Conservation (phyloP, 2,888 invertebrate genomes). For the Prenolepis imparis region DNA sequence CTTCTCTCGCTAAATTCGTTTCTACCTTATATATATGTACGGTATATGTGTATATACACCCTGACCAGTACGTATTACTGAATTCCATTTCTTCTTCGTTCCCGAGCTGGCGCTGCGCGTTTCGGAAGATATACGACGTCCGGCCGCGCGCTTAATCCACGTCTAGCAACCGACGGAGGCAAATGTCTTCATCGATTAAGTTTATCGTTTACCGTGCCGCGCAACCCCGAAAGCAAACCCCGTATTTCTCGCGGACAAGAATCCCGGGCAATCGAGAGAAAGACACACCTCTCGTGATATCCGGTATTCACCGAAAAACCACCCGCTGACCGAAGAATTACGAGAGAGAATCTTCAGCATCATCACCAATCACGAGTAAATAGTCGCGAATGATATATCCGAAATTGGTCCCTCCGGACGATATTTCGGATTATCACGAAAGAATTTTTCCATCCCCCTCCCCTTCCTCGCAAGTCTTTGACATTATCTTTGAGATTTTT, state of each 20-base stretch:
- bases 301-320: too few species aligned
- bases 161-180: slow-evolving; percentile 37
- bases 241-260: neutral
- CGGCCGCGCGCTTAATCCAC: slow-evolving; percentile 37
- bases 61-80: slow-evolving; percentile 28
- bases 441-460: slow-evolving; percentile 52
- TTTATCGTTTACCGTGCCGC: neutral
- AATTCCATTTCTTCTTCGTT: slow-evolving; percentile 48
- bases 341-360: slow-evolving; percentile 48
- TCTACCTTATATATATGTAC: neutral
- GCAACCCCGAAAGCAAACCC: slow-evolving; percentile 2
- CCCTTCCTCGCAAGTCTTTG: slow-evolving; percentile 65
- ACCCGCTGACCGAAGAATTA: slow-evolving; percentile 69
- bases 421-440: slow-evolving; percentile 79
- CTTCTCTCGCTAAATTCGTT: neutral
- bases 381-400: slow-evolving; percentile 80
- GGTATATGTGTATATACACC: neutral
- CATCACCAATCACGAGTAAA: slow-evolving; percentile 64
- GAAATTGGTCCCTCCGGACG: slow-evolving; percentile 69
- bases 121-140: slow-evolving; percentile 28
- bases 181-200: slow-evolving; percentile 51
- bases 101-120: neutral
- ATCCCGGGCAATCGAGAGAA: slow-evolving; percentile 53
- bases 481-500: slow-evolving; percentile 77
- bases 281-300: slow-evolving; percentile 11